Base-by-base conservation (phyloP, 2,113 vertebrate species). In the Natator depressus region DNA sequence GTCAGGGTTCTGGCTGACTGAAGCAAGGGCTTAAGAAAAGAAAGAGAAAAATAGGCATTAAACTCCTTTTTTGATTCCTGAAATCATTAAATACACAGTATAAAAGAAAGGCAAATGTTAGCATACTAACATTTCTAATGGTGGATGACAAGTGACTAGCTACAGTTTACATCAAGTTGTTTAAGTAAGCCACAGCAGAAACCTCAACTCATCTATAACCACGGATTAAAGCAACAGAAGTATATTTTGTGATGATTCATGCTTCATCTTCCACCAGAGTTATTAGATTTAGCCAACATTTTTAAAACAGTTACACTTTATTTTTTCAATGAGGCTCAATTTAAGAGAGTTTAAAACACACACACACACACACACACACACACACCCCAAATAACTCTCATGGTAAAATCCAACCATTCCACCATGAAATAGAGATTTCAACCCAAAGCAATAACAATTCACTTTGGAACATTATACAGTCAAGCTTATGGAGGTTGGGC, bases 231-330 rank as follows among this genome's bases (percentile, higher is more conserved):
- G 84, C 47, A 0, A 0, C 5, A 47, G 11, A 78, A 47, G 75
- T 47, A 47, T 27, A 24, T 76, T 27, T 16, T 83, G 93, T 76
- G 22, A 93, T 87, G 87, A 97, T 96, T 94, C 80, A 78, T 2
- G 5, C 54, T 93, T 90, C 84, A 93, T 89, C 93, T 89, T 59
- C 76, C 93, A 35, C 59, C 91, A 93, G 84, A 93, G 46, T 85
- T 88, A 91, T 69, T 93, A 87, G 69, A 93, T 93, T 96, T 93
- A 69, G 89, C 85, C 35, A 76, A 54, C 89, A 95, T 82, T 10
- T 10, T 76, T 47, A 76, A 94, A 96, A 42, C 20, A 95, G 93
- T 85, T 80, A 50, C 24, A 35, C 38, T 96, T 95, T 83, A 57
- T 90, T 96, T 80, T 90, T 75, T n/a, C 35, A 91, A 85, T 46